Evolutionary conservation across 2,113 vertebrate genomes (phyloP).

Genomic region (Pipra filicauda): DNA sequence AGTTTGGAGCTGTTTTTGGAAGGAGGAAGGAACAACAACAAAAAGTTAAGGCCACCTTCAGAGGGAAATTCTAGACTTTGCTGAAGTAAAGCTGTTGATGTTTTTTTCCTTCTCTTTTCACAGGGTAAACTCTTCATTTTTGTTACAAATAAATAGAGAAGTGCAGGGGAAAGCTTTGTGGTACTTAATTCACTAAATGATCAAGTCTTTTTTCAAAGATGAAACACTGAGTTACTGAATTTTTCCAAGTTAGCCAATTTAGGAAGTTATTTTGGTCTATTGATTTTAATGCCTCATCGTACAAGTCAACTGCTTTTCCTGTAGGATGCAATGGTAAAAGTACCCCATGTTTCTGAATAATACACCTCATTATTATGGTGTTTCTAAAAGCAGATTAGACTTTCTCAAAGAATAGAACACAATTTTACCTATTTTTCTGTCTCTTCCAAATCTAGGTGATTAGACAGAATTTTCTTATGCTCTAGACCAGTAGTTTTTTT

Average conservation of each 20-base stretch:
- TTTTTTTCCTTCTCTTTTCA: not conserved
- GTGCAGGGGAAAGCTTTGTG: not conserved
- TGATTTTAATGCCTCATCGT: not conserved
- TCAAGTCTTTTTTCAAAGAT: not conserved
- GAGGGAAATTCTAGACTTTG: not conserved
- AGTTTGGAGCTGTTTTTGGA: not conserved
- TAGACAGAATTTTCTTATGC: not conserved
- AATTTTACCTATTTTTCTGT: not conserved
- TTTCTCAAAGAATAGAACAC: not conserved
- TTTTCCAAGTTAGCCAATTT: not conserved
- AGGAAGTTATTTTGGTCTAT: not conserved
- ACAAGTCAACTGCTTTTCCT: not conserved
- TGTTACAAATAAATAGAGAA: not conserved
- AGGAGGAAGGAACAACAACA: not conserved
- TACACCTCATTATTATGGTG: not conserved
- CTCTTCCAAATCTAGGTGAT: not conserved
- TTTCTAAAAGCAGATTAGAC: not conserved
- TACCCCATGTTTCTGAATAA: not conserved
- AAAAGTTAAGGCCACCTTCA: not conserved
- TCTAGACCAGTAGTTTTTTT: not conserved
- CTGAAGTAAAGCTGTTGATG: not conserved
- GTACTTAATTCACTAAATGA: not conserved
- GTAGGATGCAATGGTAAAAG: not conserved
- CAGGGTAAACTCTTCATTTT: not conserved
- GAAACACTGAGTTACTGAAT: not conserved